These are phyloP conservation scores for Otocyon megalotis DNA, from an alignment of 2,113 vertebrate genomes.

Conservation along the genomic window DNA sequence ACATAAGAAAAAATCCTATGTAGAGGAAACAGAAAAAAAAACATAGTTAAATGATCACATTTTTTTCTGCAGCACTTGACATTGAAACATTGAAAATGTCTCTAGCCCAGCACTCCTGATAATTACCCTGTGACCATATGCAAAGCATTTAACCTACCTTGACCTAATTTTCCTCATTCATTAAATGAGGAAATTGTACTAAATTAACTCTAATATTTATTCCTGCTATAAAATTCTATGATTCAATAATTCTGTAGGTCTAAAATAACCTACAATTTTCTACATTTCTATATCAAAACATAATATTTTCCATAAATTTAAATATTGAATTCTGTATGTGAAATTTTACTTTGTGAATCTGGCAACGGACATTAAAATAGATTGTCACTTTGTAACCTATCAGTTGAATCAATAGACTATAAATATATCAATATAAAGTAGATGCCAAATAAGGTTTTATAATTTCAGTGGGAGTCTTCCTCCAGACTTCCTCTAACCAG, in stretches of 20 bases:
- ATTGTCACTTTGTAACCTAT: background rate
- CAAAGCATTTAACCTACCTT: background rate
- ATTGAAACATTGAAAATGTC: background rate
- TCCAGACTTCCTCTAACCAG: background rate
- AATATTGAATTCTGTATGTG: background rate
- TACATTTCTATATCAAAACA: background rate
- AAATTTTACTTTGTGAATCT: constrained; percentile 16
- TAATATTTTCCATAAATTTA: background rate
- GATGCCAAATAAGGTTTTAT: constrained; percentile 5
- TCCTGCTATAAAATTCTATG: background rate
- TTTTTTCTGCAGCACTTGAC: background rate
- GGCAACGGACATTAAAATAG: background rate
- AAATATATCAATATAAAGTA: constrained; percentile 9
- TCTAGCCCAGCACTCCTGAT: background rate
- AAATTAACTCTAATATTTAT: background rate
- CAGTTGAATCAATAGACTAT: background rate
- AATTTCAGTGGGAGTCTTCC: background rate
- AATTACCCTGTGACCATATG: background rate
- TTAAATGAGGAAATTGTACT: background rate
- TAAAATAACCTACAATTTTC: background rate
- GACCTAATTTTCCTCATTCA: background rate
- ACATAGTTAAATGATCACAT: background rate
- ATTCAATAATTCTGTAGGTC: background rate
- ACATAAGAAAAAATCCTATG: background rate
- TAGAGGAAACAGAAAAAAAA: background rate